phyloP scores from a whole-genome alignment of 2,888 invertebrate species.

The Mythimna impura region DNA sequence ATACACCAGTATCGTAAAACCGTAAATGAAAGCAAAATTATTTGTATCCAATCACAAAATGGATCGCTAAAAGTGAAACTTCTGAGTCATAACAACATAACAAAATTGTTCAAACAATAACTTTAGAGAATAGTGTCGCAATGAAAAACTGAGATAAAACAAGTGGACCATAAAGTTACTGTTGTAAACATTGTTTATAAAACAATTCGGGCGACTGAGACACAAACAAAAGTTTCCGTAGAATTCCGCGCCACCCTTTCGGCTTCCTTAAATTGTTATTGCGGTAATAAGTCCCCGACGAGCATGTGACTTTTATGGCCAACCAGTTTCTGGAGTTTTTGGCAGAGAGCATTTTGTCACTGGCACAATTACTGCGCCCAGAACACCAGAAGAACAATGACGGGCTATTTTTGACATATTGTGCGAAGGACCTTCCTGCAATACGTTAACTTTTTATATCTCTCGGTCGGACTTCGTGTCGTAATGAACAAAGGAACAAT shows the following conservation, averaged over 20 bases:
- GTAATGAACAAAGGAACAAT: slow-evolving; percentile 62
- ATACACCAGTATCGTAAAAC: slow-evolving; percentile 68
- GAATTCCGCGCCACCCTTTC: slow-evolving; percentile 87
- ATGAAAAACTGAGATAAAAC: slow-evolving; percentile 82
- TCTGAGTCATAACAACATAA: slow-evolving; percentile 71
- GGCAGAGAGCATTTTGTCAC: slow-evolving; percentile 84
- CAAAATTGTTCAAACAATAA: slow-evolving; percentile 80
- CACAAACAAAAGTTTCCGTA: slow-evolving; percentile 87
- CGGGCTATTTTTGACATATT: slow-evolving; percentile 77
- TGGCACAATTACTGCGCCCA: slow-evolving; percentile 80
- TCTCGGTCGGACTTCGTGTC: slow-evolving; percentile 42
- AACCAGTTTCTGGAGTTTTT: slow-evolving; percentile 85
- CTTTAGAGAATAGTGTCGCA: slow-evolving; percentile 81
- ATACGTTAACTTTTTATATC: slow-evolving; percentile 60
- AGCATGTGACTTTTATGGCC: slow-evolving; percentile 89
- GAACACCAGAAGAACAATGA: slow-evolving; percentile 76
- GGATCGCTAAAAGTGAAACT: slow-evolving; percentile 80
- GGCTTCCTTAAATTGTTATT: slow-evolving; percentile 90
- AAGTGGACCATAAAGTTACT: slow-evolving; percentile 87
- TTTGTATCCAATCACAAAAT: slow-evolving; percentile 72
- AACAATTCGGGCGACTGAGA: slow-evolving; percentile 85
- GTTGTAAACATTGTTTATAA: slow-evolving; percentile 89
- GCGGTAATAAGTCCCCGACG: slow-evolving; percentile 86
- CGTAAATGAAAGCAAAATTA: slow-evolving; percentile 80
- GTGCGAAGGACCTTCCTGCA: slow-evolving; percentile 63